Conservation (phyloP, 1,140 invertebrate genomes). For the Cotesia typhae region DNA sequence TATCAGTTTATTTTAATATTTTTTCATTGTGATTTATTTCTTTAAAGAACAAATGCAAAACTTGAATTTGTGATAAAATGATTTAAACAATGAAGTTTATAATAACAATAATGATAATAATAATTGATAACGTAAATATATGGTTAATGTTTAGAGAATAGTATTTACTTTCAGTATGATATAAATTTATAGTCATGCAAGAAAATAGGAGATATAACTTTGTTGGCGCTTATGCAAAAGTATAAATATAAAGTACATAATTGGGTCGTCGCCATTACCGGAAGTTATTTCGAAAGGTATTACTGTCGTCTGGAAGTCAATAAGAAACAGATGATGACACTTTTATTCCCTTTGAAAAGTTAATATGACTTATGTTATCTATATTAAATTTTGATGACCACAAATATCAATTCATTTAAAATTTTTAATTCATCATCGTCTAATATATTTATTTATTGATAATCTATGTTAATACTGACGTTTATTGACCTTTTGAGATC, state of each 20-base stretch:
- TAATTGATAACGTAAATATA: no score
- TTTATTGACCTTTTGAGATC: no score
- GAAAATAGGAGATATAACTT: background rate
- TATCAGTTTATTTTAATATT: no score
- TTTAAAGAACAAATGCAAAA: no score
- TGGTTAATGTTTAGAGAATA: background rate
- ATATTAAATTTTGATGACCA: background rate
- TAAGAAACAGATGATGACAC: conserved; percentile 14
- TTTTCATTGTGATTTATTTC: no score
- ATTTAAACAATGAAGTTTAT: no score
- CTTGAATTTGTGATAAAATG: no score
- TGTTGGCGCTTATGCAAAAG: conserved; percentile 40
- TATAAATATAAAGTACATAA: conserved; percentile 44
- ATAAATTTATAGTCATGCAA: background rate
- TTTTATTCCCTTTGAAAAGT: background rate
- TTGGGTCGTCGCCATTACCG: conserved; percentile 48
- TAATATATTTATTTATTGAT: background rate
- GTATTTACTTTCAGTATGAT: background rate
- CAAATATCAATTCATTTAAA: no score
- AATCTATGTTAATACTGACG: no score
- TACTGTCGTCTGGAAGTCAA: conserved; percentile 39
- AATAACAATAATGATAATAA: no score
- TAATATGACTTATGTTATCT: background rate
- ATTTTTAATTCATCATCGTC: no score
- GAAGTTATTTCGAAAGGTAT: conserved; percentile 49